phyloP scores from a whole-genome alignment of 2,888 invertebrate genomes.

The Phlogophora meticulosa region DNA sequence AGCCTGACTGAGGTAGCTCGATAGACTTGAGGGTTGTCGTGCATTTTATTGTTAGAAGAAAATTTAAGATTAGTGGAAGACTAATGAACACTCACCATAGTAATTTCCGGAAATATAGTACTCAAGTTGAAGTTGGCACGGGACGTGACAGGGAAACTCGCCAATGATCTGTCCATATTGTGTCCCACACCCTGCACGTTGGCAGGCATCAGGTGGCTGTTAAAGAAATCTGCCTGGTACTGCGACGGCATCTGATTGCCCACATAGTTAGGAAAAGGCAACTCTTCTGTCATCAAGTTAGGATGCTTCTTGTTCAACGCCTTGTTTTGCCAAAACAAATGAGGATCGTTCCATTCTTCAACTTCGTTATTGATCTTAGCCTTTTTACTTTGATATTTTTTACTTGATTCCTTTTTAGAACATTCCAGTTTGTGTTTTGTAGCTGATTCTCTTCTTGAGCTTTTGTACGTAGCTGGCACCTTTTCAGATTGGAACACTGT shows the following conservation, averaged over 20 bases:
- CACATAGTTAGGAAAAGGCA: conserved; percentile 85
- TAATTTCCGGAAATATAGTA: conserved; percentile 96
- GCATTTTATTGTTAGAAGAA: neutral
- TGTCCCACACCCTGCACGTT: conserved; percentile 83
- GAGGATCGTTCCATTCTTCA: conserved; percentile 86
- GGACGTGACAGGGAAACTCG: conserved; percentile 84
- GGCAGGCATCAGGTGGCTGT: conserved; percentile 84
- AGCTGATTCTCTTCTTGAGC: conserved; percentile 83
- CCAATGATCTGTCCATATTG: conserved; percentile 80
- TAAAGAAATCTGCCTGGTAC: conserved; percentile 86
- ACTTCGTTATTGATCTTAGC: conserved; percentile 80
- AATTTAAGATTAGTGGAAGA: neutral
- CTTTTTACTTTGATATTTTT: conserved; percentile 87
- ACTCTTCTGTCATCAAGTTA: conserved; percentile 83
- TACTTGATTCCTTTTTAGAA: conserved; percentile 86
- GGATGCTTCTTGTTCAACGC: conserved; percentile 79
- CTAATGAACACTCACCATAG: conserved; percentile 86
- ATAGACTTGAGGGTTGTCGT: neutral
- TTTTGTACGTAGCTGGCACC: conserved; percentile 79
- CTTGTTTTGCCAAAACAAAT: conserved; percentile 86
- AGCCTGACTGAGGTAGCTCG: neutral
- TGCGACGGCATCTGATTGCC: conserved; percentile 86
- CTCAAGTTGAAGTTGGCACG: conserved; percentile 95
- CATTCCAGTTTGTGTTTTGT: conserved; percentile 88
- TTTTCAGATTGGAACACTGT: conserved; percentile 82